phyloP scores from a whole-genome alignment of 2,797 vertebrate genomes.

The Lindbergichthys nudifrons region DNA sequence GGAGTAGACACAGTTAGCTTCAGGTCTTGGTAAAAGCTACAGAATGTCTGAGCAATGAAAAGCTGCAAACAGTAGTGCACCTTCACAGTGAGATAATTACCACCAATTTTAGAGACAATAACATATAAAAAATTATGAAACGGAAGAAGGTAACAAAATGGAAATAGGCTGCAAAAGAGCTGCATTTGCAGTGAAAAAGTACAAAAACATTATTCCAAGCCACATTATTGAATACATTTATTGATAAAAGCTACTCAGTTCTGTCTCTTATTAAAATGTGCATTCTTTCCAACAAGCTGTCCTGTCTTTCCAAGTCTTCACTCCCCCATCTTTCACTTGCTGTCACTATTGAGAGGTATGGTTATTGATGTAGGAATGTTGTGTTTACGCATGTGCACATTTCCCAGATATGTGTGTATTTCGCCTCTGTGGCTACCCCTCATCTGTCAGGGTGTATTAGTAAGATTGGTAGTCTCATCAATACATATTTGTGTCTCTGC shows the following conservation, averaged over 20 bases:
- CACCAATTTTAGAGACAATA: conserved; percentile 4
- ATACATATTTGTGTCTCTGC: conserved; percentile 68
- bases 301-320: neutral
- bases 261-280: conserved; percentile 4
- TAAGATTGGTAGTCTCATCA: conserved; percentile 78
- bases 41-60: conserved; percentile 30
- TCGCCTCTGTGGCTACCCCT: conserved; percentile 50
- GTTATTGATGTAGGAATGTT: conserved; percentile 40
- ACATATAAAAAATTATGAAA: conserved; percentile 8
- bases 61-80: conserved; percentile 10
- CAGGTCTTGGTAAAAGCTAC: conserved; percentile 47
- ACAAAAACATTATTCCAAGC: conserved; percentile 10
- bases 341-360: conserved; percentile 28
- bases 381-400: conserved; percentile 15
- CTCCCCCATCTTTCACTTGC: conserved; percentile 20
- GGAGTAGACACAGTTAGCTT: conserved; percentile 43
- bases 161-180: neutral
- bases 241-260: conserved; percentile 9
- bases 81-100: conserved; percentile 10
- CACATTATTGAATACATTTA: neutral
- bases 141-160: neutral
- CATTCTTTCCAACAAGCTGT: conserved; percentile 18
- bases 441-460: conserved; percentile 76
- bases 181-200: neutral
- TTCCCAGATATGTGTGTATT: conserved; percentile 36